phyloP scores from a whole-genome alignment of 2,797 vertebrate genomes.

The Austrolebias charrua region DNA sequence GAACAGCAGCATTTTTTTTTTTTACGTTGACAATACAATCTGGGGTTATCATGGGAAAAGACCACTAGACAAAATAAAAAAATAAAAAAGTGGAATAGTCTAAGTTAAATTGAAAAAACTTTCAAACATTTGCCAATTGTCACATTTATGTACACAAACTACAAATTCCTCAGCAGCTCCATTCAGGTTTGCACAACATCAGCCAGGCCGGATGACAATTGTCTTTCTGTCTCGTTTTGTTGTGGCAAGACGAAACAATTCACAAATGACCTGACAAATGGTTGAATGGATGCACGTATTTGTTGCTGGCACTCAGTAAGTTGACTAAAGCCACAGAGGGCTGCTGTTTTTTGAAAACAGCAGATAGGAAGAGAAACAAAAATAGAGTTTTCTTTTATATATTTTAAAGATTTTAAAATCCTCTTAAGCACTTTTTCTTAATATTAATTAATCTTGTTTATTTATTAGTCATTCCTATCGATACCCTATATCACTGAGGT shows the following conservation, averaged over 20 bases:
- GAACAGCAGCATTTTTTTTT: conserved; percentile 30
- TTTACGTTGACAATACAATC: conserved; percentile 15
- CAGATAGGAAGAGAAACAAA: conserved; percentile 77
- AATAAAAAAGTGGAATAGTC: conserved; percentile 19
- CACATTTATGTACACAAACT: conserved; percentile 73
- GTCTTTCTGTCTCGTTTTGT: conserved; percentile 29
- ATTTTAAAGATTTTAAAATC: conserved; percentile 77
- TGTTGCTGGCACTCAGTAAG: conserved; percentile 61
- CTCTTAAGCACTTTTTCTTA: conserved; percentile 79
- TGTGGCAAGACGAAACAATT: conserved; percentile 48
- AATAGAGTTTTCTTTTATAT: conserved; percentile 76
- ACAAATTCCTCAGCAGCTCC: conserved; percentile 49
- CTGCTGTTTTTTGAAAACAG: conserved; percentile 79
- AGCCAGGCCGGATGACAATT: conserved; percentile 46
- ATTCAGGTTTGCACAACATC: conserved; percentile 54
- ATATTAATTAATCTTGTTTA: conserved; percentile 72
- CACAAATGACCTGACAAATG: conserved; percentile 52
- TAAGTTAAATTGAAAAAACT: conserved; percentile 51
- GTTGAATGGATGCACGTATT: conserved; percentile 63
- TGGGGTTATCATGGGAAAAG: conserved; percentile 24
- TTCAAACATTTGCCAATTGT: conserved; percentile 64
- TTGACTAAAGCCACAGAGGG: conserved; percentile 74
- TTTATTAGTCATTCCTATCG: conserved; percentile 72
- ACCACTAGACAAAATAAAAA: conserved; percentile 38
- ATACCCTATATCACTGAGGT: conserved; percentile 76